Evolutionary conservation across 2,888 invertebrate species (phyloP).

Genomic region (Synanthedon myopaeformis): DNA sequence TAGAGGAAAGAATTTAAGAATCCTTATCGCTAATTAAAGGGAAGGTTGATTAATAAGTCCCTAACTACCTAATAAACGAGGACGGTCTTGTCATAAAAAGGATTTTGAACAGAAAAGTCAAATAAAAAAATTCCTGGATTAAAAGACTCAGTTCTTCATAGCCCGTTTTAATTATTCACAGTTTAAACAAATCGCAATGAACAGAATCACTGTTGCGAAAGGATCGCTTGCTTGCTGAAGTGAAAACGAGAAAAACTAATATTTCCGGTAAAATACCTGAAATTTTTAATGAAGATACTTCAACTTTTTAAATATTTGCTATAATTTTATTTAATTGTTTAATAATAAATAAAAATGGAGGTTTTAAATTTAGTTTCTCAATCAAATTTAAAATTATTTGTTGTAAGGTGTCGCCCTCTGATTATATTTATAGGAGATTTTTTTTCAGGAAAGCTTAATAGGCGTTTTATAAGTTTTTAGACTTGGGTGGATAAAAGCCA

Average conservation of each 20-base stretch:
- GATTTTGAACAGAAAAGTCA: conserved; percentile 34
- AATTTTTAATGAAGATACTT: no score
- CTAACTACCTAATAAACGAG: conserved; percentile 53
- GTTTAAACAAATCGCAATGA: conserved; percentile 64
- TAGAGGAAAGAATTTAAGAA: conserved; percentile 28
- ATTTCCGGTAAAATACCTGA: no score
- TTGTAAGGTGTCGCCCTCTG: no score
- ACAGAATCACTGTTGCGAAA: conserved; percentile 29
- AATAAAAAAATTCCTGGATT: conserved; percentile 43
- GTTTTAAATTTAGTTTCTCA: no score
- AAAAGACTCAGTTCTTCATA: conserved; percentile 56
- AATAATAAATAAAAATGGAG: no score
- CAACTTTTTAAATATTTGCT: no score
- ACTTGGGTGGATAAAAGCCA: no score
- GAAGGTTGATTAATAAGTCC: conserved; percentile 55
- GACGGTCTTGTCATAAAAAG: conserved; percentile 50
- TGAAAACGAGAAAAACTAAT: conserved; percentile 28
- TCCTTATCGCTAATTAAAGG: conserved; percentile 45
- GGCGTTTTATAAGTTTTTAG: no score
- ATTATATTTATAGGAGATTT: no score
- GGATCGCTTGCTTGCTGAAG: conserved; percentile 27
- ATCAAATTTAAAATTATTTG: no score
- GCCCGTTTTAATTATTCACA: conserved; percentile 60
- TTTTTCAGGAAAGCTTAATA: no score
- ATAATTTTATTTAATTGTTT: no score